Percentiles rank a stretch among this genome's conserved stretches.
These are phyloP conservation scores for Oedothorax gibbosus DNA, from an alignment of 1,140 invertebrate genomes.

Conservation along the genomic window DNA sequence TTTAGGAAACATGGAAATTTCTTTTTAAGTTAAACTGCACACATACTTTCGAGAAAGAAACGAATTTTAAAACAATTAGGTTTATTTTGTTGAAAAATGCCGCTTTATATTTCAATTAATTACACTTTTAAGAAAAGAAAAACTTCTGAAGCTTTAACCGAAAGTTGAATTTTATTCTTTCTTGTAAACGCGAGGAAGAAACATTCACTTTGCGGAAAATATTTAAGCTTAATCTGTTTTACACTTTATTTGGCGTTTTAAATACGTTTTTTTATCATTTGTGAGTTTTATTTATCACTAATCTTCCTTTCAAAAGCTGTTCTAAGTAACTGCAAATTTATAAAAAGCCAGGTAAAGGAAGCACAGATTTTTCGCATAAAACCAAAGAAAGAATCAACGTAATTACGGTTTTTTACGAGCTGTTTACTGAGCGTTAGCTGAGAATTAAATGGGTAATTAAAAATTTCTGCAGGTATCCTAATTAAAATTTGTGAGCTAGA, in stretches of 20 bases:
- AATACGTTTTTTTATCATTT: constrained; percentile 19
- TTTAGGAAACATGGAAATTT: no score
- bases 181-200: no score
- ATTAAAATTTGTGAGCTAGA: constrained; percentile 20
- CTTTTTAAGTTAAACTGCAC: no score
- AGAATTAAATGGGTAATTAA: constrained; percentile 54
- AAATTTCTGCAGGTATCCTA: constrained; percentile 42
- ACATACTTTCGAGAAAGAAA: no score
- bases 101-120: no score
- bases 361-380: constrained; percentile 33
- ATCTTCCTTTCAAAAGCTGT: constrained; percentile 1
- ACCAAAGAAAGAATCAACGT: constrained; percentile 42
- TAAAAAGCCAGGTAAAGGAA: constrained; percentile 20
- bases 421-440: not conserved
- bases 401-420: constrained; percentile 28
- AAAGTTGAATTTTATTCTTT: no score
- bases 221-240: not conserved
- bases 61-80: no score
- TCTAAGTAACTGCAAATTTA: no score
- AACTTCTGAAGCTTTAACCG: no score
- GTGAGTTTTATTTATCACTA: constrained; percentile 6
- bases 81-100: no score
- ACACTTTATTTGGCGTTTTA: constrained; percentile 41
- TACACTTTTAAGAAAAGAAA: no score
- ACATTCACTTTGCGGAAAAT: no score